Conservation (phyloP, 2,888 invertebrate genomes). For the Xanthorhoe spadicearia region DNA sequence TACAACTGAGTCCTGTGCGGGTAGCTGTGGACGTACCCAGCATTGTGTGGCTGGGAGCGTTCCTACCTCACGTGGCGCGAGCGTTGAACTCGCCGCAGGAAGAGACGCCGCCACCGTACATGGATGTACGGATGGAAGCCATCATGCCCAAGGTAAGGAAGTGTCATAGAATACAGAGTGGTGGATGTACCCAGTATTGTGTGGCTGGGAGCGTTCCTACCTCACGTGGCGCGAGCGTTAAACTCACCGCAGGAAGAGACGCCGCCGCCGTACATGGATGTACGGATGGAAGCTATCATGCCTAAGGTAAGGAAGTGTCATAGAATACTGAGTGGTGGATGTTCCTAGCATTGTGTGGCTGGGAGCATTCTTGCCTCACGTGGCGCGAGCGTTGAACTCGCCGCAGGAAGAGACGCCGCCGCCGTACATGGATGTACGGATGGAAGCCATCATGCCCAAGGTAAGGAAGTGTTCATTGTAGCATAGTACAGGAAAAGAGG, state of each 20-base stretch:
- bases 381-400: conserved; percentile 88
- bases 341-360: conserved; percentile 96
- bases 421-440: conserved; percentile 92
- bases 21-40: conserved; percentile 94
- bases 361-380: conserved; percentile 95
- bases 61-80: conserved; percentile 94
- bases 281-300: conserved; percentile 96
- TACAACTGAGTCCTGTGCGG: conserved; percentile 95
- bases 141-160: conserved; percentile 94
- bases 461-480: conserved; percentile 81
- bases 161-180: neutral
- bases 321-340: conserved; percentile 85
- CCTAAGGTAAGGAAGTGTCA: conserved; percentile 87
- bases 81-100: conserved; percentile 72
- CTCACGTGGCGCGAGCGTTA: conserved; percentile 92
- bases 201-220: conserved; percentile 97
- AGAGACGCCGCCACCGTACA: conserved; percentile 79
- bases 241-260: conserved; percentile 50
- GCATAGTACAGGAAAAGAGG: too few relatives aligned
- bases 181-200: conserved; percentile 95
- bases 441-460: conserved; percentile 97
- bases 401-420: conserved; percentile 53
- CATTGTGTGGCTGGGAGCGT: conserved; percentile 97
- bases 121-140: conserved; percentile 95
- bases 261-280: conserved; percentile 88